A percentile compares a stretch with the other conserved stretches of the same genome.
These are phyloP conservation scores for Micrastur ruficollis DNA, from an alignment of 2,797 vertebrate species.

Conservation along the genomic window DNA sequence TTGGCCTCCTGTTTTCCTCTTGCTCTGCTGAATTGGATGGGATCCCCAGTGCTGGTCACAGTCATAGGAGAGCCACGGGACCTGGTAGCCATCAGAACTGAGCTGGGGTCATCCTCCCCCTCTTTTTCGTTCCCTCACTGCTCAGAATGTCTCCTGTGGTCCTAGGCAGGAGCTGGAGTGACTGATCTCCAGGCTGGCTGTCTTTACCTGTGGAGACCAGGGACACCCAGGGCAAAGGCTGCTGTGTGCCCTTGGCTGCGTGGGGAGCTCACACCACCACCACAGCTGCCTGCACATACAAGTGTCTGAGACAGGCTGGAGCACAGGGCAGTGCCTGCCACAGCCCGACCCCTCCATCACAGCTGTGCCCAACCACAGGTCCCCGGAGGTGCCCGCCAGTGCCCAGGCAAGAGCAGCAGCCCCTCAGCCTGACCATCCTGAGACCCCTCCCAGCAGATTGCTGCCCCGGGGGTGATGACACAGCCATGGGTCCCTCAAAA, in stretches of 20 bases:
- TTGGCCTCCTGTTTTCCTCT: background rate
- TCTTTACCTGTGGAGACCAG: background rate
- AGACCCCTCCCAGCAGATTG: background rate
- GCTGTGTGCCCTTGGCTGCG: accelerated
- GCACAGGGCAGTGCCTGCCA: background rate
- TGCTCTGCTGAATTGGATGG: background rate
- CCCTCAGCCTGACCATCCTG: background rate
- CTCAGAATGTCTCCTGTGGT: background rate
- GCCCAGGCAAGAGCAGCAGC: background rate
- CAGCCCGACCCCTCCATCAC: background rate
- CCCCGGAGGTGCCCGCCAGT: accelerated
- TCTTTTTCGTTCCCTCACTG: background rate
- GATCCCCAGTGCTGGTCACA: background rate
- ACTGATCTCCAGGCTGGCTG: background rate
- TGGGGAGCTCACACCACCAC: background rate
- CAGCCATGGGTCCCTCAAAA: too few species aligned
- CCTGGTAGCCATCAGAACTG: background rate
- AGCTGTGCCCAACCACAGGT: background rate
- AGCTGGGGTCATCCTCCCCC: background rate
- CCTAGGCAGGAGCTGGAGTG: background rate
- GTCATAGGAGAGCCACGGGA: background rate
- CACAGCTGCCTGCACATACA: background rate
- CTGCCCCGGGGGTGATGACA: accelerated
- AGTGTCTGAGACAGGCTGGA: background rate
- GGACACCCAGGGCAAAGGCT: background rate